phyloP scores from a whole-genome alignment of 2,113 vertebrate species.

The Mesocricetus auratus region DNA sequence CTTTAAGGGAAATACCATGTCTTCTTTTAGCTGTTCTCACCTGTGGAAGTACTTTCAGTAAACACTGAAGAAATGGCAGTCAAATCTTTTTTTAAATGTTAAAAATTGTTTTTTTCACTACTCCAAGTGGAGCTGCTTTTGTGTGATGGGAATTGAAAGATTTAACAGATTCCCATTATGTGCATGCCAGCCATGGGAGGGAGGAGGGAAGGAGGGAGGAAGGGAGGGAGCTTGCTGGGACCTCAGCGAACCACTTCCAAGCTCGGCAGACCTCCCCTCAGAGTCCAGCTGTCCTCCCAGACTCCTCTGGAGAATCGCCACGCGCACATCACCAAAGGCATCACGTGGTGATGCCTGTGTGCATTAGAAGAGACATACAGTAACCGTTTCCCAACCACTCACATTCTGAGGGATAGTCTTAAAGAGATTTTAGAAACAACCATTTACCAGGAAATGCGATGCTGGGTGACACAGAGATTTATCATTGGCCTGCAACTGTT shows the following conservation, averaged over 20 bases:
- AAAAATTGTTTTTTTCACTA: background rate
- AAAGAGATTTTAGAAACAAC: slow-evolving; percentile 29
- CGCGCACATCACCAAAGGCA: background rate
- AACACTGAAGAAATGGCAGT: background rate
- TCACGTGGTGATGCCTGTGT: background rate
- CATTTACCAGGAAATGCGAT: background rate
- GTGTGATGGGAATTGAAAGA: background rate
- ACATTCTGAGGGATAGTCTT: background rate
- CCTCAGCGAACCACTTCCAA: background rate
- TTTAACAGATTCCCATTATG: background rate
- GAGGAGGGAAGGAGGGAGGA: too few relatives aligned
- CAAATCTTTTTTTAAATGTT: slow-evolving; percentile 2
- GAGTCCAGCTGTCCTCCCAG: accelerated
- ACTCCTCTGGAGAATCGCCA: background rate
- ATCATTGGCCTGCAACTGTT: background rate
- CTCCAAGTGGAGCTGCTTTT: background rate
- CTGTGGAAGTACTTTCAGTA: background rate
- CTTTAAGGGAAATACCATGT: background rate
- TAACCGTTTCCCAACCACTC: background rate
- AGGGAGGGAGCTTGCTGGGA: background rate
- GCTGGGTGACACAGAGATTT: background rate
- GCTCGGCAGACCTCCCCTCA: background rate
- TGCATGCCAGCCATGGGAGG: background rate
- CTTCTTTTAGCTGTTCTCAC: background rate
- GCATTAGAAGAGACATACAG: background rate